Conservation (phyloP, 2,113 vertebrate species). For the Xiphophorus maculatus region DNA sequence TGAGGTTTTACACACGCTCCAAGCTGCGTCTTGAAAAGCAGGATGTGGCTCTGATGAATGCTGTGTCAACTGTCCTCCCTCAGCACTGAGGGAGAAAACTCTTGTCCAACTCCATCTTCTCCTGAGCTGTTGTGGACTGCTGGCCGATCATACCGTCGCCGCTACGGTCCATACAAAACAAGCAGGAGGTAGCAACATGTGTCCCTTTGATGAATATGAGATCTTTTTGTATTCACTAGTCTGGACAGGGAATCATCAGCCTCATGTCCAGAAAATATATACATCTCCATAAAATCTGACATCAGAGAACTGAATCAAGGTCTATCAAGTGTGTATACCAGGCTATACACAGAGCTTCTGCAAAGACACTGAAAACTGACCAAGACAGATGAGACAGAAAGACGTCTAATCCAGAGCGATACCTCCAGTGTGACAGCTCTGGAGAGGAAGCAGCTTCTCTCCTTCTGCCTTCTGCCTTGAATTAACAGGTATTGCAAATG, state of each 20-base stretch:
- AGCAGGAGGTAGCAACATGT: conserved; percentile 9
- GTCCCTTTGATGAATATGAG: conserved; percentile 12
- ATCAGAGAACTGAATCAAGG: neutral
- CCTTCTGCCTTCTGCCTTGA: conserved; percentile 3
- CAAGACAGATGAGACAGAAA: neutral
- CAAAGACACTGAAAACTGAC: neutral
- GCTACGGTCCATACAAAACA: neutral
- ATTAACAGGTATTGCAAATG: conserved; percentile 21
- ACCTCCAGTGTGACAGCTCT: neutral
- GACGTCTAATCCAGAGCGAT: neutral
- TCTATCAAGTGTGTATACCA: neutral
- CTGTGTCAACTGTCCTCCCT: neutral
- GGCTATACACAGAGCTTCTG: neutral
- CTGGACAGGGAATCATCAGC: conserved; percentile 19
- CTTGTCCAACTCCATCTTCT: conserved; percentile 14
- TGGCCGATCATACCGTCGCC: neutral
- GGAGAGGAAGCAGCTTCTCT: neutral
- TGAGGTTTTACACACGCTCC: conserved; percentile 12
- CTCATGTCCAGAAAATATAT: conserved; percentile 23
- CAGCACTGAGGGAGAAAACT: conserved; percentile 31
- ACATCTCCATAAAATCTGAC: neutral
- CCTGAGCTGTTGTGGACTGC: conserved; percentile 9
- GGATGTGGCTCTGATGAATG: conserved; percentile 41
- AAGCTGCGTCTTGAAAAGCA: conserved; percentile 26
- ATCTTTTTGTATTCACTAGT: conserved; percentile 16